phyloP scores from a whole-genome alignment of 2,797 vertebrate genomes.

The Notoglanidium macrostoma region DNA sequence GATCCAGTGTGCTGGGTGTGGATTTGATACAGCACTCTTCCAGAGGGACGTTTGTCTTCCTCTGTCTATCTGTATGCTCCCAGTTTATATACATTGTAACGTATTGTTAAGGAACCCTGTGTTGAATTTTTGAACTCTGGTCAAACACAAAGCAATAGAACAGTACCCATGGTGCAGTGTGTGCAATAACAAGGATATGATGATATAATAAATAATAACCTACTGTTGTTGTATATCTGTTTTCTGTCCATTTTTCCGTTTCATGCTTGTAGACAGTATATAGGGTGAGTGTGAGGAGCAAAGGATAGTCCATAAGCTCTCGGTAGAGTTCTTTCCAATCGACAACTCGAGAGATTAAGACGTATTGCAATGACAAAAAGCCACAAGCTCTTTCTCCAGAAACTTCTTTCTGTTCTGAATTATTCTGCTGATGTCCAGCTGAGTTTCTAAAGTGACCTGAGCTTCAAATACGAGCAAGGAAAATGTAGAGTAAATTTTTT shows the following conservation, averaged over 20 bases:
- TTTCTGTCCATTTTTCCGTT: conserved; percentile 28
- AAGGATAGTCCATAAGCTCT: neutral
- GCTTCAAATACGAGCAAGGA: conserved; percentile 50
- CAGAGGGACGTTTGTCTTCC: conserved; percentile 19
- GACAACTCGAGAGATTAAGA: conserved; percentile 16
- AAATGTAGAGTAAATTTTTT: conserved; percentile 48
- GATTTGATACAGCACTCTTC: conserved; percentile 23
- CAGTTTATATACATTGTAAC: conserved; percentile 39
- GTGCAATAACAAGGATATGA: conserved; percentile 78
- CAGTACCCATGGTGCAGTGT: conserved; percentile 68
- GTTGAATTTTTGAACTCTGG: conserved; percentile 45
- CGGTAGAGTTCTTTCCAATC: neutral
- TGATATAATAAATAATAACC: conserved; percentile 76
- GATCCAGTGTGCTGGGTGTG: conserved; percentile 1
- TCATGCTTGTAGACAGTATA: neutral
- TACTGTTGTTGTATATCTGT: conserved; percentile 45
- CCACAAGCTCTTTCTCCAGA: neutral
- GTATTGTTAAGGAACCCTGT: conserved; percentile 37
- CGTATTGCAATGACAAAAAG: conserved; percentile 30
- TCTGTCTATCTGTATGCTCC: conserved; percentile 30
- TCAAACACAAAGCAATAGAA: conserved; percentile 73
- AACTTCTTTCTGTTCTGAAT: conserved; percentile 30
- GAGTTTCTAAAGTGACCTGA: conserved; percentile 50
- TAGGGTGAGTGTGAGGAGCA: no score
- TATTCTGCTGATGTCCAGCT: conserved; percentile 53